Evolutionary conservation across 2,797 vertebrate species (phyloP).

Genomic region (Sphenodon punctatus): DNA sequence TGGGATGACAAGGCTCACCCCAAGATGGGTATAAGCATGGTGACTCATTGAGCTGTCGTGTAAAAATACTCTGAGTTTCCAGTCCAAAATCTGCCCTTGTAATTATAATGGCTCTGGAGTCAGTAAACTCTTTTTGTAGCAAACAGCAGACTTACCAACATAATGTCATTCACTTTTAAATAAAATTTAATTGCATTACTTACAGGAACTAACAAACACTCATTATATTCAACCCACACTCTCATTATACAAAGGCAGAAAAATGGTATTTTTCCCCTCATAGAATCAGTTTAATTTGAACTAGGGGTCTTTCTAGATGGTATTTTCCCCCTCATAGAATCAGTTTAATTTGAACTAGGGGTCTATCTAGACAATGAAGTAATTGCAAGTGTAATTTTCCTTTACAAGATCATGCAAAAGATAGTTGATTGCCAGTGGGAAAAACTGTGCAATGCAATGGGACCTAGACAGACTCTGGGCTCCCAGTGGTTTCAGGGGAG

Average conservation of each 20-base stretch:
- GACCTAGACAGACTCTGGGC: not conserved
- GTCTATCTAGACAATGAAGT: no score
- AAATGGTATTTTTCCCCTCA: not conserved
- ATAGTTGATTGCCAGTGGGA: not conserved
- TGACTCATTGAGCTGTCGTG: no score
- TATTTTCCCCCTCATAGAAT: no score
- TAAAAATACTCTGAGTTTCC: no score
- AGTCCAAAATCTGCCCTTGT: not conserved
- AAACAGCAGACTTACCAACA: not conserved
- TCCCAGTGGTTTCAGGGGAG: not conserved
- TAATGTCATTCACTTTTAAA: fast-evolving
- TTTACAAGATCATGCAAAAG: not conserved
- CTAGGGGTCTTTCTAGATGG: not conserved
- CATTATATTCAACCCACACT: not conserved
- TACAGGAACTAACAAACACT: not conserved
- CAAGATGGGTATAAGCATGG: no score
- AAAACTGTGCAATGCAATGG: not conserved
- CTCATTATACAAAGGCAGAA: not conserved
- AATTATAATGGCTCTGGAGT: not conserved
- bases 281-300: not conserved
- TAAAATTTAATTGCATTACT: not conserved
- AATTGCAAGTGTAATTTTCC: not conserved
- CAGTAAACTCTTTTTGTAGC: not conserved
- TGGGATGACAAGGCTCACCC: no score
- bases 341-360: no score